These are phyloP conservation scores for Parauchenoglanis punctatus DNA, from an alignment of 2,797 vertebrate species.

Conservation along the genomic window DNA sequence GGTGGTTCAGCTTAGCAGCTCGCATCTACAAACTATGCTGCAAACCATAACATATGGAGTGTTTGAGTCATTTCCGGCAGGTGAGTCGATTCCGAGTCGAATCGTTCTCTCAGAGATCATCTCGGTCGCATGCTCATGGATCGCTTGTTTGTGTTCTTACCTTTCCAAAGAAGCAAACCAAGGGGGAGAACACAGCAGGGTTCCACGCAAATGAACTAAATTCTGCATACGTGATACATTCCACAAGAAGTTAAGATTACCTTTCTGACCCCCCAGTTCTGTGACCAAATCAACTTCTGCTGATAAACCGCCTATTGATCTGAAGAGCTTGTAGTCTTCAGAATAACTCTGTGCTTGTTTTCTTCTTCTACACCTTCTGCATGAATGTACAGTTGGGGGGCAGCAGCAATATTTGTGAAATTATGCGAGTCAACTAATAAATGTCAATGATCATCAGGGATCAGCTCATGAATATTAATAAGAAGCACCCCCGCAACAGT, in stretches of 20 bases:
- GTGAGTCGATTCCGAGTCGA: neutral
- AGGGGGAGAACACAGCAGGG: neutral
- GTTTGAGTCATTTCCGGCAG: neutral
- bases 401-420: neutral
- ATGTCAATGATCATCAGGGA: slow-evolving; percentile 28
- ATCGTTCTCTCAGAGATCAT: neutral
- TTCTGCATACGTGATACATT: neutral
- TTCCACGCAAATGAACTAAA: neutral
- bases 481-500: neutral
- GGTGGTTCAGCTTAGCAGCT: neutral
- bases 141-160: no score
- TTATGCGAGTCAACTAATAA: slow-evolving; percentile 1
- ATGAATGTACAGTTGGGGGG: neutral
- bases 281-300: neutral
- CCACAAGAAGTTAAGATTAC: neutral
- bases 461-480: slow-evolving; percentile 10
- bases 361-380: neutral
- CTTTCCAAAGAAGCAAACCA: neutral
- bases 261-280: neutral
- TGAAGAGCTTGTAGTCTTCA: neutral
- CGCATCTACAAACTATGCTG: neutral
- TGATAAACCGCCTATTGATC: neutral
- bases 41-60: neutral
- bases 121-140: neutral
- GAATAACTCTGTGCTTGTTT: neutral